Conservation (phyloP, 1,140 invertebrate species). For the Cydia splendana region DNA sequence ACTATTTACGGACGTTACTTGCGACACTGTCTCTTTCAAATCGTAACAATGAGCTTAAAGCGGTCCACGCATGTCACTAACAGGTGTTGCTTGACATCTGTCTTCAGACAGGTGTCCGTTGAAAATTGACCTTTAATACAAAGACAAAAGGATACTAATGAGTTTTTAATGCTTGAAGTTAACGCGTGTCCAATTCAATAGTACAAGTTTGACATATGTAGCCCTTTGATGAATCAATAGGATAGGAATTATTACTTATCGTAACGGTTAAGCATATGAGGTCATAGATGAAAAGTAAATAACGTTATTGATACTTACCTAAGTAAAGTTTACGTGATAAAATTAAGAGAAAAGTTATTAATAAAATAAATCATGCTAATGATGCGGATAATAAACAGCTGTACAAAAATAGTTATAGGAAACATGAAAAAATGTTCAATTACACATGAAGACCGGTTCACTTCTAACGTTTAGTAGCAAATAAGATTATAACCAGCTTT, state of each 20-base stretch:
- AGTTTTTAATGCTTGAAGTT: constrained; percentile 20
- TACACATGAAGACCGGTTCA: not conserved
- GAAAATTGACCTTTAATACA: constrained; percentile 23
- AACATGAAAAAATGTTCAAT: not conserved
- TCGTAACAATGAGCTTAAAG: constrained; percentile 9
- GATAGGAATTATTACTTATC: not conserved
- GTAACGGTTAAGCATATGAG: not conserved
- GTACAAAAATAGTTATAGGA: not conserved
- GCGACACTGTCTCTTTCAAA: constrained; percentile 9
- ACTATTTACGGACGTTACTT: not conserved
- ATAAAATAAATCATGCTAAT: constrained; percentile 3
- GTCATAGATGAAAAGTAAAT: not conserved
- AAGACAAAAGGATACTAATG: constrained; percentile 27
- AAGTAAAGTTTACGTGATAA: not conserved
- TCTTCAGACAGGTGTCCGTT: constrained; percentile 10
- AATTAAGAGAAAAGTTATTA: not conserved
- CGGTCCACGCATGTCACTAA: constrained; percentile 14
- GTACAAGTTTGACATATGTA: constrained; percentile 20
- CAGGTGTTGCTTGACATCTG: constrained; percentile 28
- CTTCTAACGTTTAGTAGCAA: constrained; percentile 4
- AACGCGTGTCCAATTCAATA: constrained; percentile 11
- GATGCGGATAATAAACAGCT: constrained; percentile 4
- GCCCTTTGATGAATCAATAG: constrained; percentile 25
- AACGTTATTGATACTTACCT: not conserved
- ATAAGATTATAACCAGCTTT: not conserved